Evolutionary conservation across 2,797 vertebrate species (phyloP), one percentile per base, ranked within the genome.

Genomic region (Enteromius mattozi): DNA sequence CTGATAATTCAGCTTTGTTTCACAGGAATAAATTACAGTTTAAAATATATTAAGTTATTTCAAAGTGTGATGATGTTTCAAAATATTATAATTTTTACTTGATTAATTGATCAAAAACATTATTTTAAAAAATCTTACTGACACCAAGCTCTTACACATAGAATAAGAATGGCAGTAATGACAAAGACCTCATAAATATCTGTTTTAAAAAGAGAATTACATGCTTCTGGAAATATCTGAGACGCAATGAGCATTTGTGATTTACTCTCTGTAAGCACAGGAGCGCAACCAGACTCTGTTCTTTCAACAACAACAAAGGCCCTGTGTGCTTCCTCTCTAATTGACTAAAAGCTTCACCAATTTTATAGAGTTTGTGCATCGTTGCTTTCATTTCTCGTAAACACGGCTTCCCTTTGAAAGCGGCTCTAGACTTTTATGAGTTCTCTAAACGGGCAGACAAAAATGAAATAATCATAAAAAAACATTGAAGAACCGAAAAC

Each of bases 331-430:
- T 89, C 90, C 82, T 81, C 86, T 91, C 91, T 94, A 95, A 95
- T 95, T 93, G 92, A 93, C 93, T 95, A 95, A 95, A 94, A 95
- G 95, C 94, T 90, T 92, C 88, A 89, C 89, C 88, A 89, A 86
- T 92, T 95, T 95, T 94, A 95, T 95, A 90, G 94, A 95, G 93
- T 94, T 94, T 95, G 91, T 93, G 92, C 91, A 90, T 90, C 89
- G 88, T 90, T 92, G 89, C 94, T 94, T 94, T 92, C 91, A 89
- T 93, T 93, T 94, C 94, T 94, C 89, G 89, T 95, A 94, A 95
- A 95, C 59, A 54, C 8, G 6, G 89, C 81, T 86, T 92, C 89
- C 90, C 91, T 88, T 93, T 91, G 89, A 93, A 93, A 93, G 89
- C 86, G 88, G 81, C 91, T 90, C 37, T 80, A 80, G 89, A 90